Percentiles rank a stretch among this genome's conserved stretches.
These are phyloP conservation scores for Cheilosia pagana DNA, from an alignment of 2,888 invertebrate genomes.

Conservation along the genomic window DNA sequence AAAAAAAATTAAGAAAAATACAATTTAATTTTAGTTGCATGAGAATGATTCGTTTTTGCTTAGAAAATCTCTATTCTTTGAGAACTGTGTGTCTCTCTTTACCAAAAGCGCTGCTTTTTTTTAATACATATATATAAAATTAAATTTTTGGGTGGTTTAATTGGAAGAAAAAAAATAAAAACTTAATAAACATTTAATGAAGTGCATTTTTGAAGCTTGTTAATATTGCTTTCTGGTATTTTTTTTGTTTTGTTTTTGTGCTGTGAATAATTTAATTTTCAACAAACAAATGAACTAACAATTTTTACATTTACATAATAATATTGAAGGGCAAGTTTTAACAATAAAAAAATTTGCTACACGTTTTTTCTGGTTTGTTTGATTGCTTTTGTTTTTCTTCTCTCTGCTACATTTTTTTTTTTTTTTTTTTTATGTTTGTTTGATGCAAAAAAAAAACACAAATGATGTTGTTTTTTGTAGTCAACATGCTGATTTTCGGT, in stretches of 20 bases:
- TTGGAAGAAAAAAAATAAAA: conserved; percentile 27
- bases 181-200: conserved; percentile 56
- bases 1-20: conserved; percentile 73
- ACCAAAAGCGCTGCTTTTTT: conserved; percentile 68
- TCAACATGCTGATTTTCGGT: conserved; percentile 64
- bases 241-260: conserved; percentile 24
- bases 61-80: conserved; percentile 4
- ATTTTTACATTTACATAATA: conserved; percentile 36
- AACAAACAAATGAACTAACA: conserved; percentile 62
- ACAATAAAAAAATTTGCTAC: conserved; percentile 19
- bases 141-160: conserved; percentile 18
- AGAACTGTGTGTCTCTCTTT: conserved; percentile 3
- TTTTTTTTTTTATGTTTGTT: conserved; percentile 5
- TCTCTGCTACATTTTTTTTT: conserved; percentile 13
- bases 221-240: not conserved
- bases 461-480: not conserved
- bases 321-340: conserved; percentile 49
- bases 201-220: conserved; percentile 53
- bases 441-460: not conserved
- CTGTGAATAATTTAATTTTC: conserved; percentile 60
- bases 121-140: conserved; percentile 12
- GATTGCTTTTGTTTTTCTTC: conserved; percentile 8
- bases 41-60: conserved; percentile 40
- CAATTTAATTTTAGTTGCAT: conserved; percentile 41
- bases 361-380: not conserved